phyloP scores from a whole-genome alignment of 2,113 vertebrate species.

The Coptodon rendalli region DNA sequence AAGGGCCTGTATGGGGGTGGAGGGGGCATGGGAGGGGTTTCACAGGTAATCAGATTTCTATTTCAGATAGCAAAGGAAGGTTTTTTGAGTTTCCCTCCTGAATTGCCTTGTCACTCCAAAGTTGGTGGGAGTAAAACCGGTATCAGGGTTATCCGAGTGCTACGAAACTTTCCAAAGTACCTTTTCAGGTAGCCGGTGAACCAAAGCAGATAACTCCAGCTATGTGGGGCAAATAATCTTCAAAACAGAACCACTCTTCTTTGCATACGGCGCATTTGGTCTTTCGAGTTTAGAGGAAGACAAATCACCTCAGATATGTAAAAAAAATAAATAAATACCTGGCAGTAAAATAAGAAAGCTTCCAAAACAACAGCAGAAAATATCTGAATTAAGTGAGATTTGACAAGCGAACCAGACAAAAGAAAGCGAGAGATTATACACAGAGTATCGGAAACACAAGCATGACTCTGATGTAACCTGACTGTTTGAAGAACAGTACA shows the following conservation, averaged over 20 bases:
- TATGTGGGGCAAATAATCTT: neutral
- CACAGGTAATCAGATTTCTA: constrained; percentile 47
- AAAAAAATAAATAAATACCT: neutral
- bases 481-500: neutral
- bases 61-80: constrained; percentile 39
- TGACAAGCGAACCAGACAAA: neutral
- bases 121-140: neutral
- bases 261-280: neutral
- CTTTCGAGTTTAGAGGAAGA: neutral
- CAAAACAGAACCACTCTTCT: neutral
- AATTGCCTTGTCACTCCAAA: constrained; percentile 30
- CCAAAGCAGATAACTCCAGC: neutral
- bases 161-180: neutral
- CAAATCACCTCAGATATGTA: neutral
- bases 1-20: neutral
- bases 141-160: neutral
- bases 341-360: neutral
- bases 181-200: neutral
- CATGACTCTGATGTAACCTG: neutral
- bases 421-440: neutral
- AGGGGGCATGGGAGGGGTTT: neutral
- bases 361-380: neutral
- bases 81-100: neutral
- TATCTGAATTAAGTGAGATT: neutral
- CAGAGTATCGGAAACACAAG: neutral